Conservation (phyloP, 1,140 invertebrate species). For the Brachionus asplanchnoidis region DNA sequence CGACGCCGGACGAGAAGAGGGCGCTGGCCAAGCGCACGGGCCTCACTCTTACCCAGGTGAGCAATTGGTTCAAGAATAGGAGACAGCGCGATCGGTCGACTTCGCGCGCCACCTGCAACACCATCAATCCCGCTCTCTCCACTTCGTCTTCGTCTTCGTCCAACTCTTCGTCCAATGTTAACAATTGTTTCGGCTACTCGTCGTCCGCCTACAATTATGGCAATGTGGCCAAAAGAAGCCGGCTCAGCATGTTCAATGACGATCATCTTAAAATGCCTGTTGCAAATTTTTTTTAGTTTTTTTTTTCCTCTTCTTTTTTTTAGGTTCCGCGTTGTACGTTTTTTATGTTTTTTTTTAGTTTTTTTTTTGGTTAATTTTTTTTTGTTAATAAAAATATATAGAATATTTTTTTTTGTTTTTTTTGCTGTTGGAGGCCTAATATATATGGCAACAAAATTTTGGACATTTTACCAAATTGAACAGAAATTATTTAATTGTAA, state of each 20-base stretch:
- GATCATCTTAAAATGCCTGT: not conserved
- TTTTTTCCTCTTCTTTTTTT: not conserved
- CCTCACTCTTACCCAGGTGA: conserved; percentile 90
- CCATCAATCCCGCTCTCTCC: not conserved
- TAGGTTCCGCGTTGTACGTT: not conserved
- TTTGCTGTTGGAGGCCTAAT: too few relatives aligned
- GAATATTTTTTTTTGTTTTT: too few relatives aligned
- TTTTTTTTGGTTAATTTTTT: not conserved
- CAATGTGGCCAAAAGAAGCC: not conserved
- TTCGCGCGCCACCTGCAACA: conserved; percentile 30
- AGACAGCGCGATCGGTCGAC: conserved; percentile 88
- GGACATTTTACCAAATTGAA: too few relatives aligned
- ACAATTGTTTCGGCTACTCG: not conserved
- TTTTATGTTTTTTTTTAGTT: too few relatives aligned
- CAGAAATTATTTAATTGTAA: too few relatives aligned
- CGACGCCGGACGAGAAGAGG: conserved; percentile 85
- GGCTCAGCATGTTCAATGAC: not conserved
- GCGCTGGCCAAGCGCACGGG: conserved; percentile 92
- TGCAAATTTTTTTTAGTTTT: conserved; percentile 1
- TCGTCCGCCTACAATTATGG: not conserved
- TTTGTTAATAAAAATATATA: not conserved
- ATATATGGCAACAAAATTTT: too few relatives aligned
- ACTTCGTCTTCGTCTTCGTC: conserved; percentile 35
- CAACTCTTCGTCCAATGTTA: not conserved
- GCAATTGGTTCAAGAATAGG: conserved; percentile 90